A percentile compares a stretch with the other conserved stretches of the same genome.
Conservation (phyloP, 2,797 vertebrate species). For the Rhincodon typus region DNA sequence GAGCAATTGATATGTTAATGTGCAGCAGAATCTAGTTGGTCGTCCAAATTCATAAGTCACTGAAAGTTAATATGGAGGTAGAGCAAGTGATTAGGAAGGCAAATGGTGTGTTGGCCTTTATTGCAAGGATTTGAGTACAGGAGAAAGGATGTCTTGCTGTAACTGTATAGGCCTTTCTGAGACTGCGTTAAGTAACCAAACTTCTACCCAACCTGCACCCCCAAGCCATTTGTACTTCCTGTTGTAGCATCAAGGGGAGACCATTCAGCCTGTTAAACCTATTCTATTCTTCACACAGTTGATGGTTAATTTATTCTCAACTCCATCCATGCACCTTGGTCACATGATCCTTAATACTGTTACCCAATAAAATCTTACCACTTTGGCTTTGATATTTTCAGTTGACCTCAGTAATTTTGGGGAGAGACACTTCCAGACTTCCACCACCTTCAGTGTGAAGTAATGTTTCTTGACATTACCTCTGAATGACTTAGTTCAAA, state of each 20-base stretch:
- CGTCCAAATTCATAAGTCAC: too few species aligned
- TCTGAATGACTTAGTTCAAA: background rate
- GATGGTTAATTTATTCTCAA: background rate
- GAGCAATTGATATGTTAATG: too few species aligned
- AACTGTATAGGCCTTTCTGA: too few species aligned
- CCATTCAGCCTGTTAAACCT: background rate
- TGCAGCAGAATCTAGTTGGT: too few species aligned
- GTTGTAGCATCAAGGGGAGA: background rate
- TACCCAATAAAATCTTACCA: background rate
- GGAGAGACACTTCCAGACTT: background rate
- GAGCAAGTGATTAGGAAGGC: too few species aligned
- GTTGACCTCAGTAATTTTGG: background rate
- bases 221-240: background rate
- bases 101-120: too few species aligned
- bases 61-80: too few species aligned
- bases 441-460: background rate
- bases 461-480: background rate
- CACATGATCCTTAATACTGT: background rate
- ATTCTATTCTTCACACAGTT: background rate
- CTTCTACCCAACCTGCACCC: background rate
- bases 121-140: too few species aligned
- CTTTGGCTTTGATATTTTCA: background rate
- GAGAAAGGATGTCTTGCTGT: too few species aligned
- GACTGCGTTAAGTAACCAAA: background rate
- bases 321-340: background rate